Evolutionary conservation across 2,113 vertebrate genomes (phyloP), one percentile per base, ranked within the genome.

Genomic region (Chamaea fasciata): DNA sequence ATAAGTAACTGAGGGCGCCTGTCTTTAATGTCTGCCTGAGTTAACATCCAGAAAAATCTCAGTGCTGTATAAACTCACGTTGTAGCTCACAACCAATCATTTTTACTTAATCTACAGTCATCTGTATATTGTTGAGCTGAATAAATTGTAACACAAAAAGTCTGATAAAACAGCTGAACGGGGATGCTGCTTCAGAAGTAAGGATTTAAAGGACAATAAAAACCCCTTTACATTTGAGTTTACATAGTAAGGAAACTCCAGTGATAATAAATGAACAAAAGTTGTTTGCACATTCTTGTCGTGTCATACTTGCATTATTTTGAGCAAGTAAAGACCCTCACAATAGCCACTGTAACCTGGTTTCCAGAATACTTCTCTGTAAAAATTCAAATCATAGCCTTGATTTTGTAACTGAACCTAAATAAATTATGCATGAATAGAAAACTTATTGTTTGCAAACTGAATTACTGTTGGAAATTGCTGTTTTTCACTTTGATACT

Each of bases 401-500:
- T 87, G 10, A 33, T 91, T 76, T 91, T 83, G 15, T 68, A 71
- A 73, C 33, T 47, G 21, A 22, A n/a, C 47, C 31, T 44, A 28
- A 83, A 47, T 46, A 74, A 85, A 65, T 62, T 24, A 55, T 53
- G 57, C 23, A 18, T 53, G 11, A 26, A 8, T 50, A 68, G 13
- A 23, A 76, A 79, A 92, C 4, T 9, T 53, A 27, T 2, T 75
- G 41, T 62, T 87, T 93, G n/a, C 33, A 56, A 83, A 56, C 33
- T 33, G 49, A 82, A 83, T 82, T 24, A 41, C 33, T 60, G 19
- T 64, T 56, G 55, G 53, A 74, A 93, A 80, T 33, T 11, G 26
- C 17, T 75, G 0, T 0, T 50, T 64, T 69, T 63, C 10, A 28
- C 27, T 86, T 79, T 21, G 14, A 3, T 63, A 26, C 23, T 1